Percentiles rank a stretch among this genome's conserved stretches.
Conservation (phyloP, 2,888 invertebrate genomes). For the Drosophila austrosaltans region DNA sequence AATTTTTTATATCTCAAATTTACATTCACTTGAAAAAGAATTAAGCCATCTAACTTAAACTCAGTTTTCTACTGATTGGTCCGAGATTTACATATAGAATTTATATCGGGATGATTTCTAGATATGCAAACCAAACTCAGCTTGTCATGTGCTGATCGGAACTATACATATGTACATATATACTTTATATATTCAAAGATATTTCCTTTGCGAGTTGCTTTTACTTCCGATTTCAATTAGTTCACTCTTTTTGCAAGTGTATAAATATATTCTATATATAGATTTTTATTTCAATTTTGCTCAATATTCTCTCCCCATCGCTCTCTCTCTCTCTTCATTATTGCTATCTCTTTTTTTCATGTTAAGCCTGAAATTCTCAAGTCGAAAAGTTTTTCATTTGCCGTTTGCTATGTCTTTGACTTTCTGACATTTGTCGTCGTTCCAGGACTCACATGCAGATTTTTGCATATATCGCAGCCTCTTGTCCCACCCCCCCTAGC, state of each 20-base stretch:
- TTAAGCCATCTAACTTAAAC: too few relatives aligned
- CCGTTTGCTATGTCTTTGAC: slow-evolving; percentile 50
- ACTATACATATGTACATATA: too few relatives aligned
- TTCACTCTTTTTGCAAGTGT: neutral
- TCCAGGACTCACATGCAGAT: neutral
- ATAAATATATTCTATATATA: neutral
- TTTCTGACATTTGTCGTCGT: slow-evolving; percentile 69
- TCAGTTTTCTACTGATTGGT: too few relatives aligned
- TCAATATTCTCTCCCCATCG: neutral
- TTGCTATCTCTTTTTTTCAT: neutral
- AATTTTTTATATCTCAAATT: too few relatives aligned
- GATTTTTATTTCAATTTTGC: neutral
- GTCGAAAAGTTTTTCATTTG: slow-evolving; percentile 46
- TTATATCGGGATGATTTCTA: too few relatives aligned
- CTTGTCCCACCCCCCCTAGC: slow-evolving; percentile 9
- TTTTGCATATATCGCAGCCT: neutral
- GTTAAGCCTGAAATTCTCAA: neutral
- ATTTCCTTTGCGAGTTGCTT: too few relatives aligned
- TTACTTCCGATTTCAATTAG: too few relatives aligned
- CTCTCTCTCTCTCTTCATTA: neutral
- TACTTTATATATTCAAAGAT: too few relatives aligned
- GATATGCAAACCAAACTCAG: too few relatives aligned
- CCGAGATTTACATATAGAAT: too few relatives aligned
- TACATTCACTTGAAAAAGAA: too few relatives aligned
- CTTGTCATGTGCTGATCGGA: too few relatives aligned